phyloP scores from a whole-genome alignment of 2,797 vertebrate genomes.

The Clarias laeviceps region DNA sequence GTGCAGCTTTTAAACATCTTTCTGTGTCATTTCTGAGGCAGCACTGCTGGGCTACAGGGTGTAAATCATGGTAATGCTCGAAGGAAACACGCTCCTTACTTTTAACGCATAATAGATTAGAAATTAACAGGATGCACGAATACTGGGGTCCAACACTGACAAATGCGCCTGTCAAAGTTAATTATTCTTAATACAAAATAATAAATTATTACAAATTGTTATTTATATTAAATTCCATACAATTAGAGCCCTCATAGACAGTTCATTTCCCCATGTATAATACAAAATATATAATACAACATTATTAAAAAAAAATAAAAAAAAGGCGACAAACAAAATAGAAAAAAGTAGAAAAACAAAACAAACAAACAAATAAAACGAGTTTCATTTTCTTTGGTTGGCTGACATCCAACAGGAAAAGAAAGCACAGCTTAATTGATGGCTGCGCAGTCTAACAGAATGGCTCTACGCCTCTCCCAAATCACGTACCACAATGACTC shows the following conservation, averaged over 20 bases:
- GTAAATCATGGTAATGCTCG: slow-evolving; percentile 88
- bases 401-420: slow-evolving; percentile 85
- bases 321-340: slow-evolving; percentile 59
- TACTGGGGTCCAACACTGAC: slow-evolving; percentile 90
- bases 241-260: slow-evolving; percentile 77
- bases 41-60: slow-evolving; percentile 55
- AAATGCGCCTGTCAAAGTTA: slow-evolving; percentile 74
- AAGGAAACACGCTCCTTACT: slow-evolving; percentile 67
- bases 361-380: slow-evolving; percentile 68
- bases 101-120: slow-evolving; percentile 52
- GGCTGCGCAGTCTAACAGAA: slow-evolving; percentile 73
- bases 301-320: slow-evolving; percentile 48
- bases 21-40: slow-evolving; percentile 38
- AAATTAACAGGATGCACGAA: slow-evolving; percentile 74
- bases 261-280: slow-evolving; percentile 72
- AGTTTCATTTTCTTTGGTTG: slow-evolving; percentile 81
- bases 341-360: slow-evolving; percentile 77
- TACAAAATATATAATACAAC: slow-evolving; percentile 72
- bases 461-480: slow-evolving; percentile 89
- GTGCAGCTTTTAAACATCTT: not conserved
- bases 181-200: slow-evolving; percentile 68
- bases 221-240: slow-evolving; percentile 86
- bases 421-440: slow-evolving; percentile 78
- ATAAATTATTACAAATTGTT: slow-evolving; percentile 85
- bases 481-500: slow-evolving; percentile 97